These are phyloP conservation scores for Scaptomyza montana DNA, from an alignment of 1,140 invertebrate species.

Conservation along the genomic window DNA sequence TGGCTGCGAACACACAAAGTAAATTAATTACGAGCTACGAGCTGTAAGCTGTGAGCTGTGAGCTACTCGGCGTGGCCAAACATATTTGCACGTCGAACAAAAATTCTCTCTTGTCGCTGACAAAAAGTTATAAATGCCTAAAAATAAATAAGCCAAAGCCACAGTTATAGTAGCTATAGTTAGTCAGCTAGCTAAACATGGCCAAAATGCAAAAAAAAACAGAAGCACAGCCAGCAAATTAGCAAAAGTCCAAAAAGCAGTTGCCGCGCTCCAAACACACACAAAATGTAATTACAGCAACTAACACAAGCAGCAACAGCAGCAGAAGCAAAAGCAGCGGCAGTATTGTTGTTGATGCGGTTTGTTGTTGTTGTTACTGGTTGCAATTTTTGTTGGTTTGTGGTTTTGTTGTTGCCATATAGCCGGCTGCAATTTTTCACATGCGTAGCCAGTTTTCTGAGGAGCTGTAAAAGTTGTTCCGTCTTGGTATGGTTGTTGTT, in stretches of 20 bases:
- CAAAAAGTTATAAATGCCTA: constrained; percentile 73
- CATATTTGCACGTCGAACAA: constrained; percentile 35
- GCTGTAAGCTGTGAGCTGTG: no score
- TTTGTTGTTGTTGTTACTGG: constrained; percentile 41
- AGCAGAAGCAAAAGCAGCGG: constrained; percentile 17
- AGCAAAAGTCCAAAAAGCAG: constrained; percentile 73
- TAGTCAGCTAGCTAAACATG: constrained; percentile 32
- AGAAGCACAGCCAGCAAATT: constrained; percentile 74
- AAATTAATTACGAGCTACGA: constrained; percentile 77
- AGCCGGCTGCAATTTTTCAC: constrained; percentile 70
- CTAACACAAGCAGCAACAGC: constrained; percentile 41
- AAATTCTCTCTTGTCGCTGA: constrained; percentile 33
- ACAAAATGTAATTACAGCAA: constrained; percentile 75
- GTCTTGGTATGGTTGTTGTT: constrained; percentile 41
- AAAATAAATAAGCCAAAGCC: constrained; percentile 68
- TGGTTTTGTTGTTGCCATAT: constrained; percentile 41
- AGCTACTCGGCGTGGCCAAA: constrained; percentile 33
- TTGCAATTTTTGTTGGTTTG: constrained; percentile 47
- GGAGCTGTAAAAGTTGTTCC: constrained; percentile 77
- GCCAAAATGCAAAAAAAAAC: constrained; percentile 56
- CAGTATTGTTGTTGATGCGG: constrained; percentile 18
- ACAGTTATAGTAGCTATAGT: constrained; percentile 4
- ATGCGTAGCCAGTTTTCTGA: constrained; percentile 76
- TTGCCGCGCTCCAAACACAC: constrained; percentile 50
- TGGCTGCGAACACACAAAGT: constrained; percentile 79